phyloP scores from a whole-genome alignment of 2,113 vertebrate species.

The Neopipo cinnamomea region DNA sequence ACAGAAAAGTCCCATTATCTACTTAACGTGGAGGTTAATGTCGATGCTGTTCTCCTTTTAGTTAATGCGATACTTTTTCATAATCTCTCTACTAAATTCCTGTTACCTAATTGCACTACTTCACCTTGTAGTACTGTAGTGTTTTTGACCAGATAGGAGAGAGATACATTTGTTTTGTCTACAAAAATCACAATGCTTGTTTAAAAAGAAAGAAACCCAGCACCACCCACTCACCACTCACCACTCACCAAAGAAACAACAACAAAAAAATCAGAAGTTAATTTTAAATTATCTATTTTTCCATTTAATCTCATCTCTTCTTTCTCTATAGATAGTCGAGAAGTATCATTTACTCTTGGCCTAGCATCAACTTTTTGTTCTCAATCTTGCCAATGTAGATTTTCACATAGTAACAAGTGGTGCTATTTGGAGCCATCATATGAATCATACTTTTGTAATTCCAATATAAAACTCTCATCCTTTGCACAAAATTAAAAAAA shows the following conservation, averaged over 20 bases:
- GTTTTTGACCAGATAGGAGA: neutral
- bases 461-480: neutral
- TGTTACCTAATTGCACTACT: neutral
- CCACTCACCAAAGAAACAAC: neutral
- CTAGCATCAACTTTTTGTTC: neutral
- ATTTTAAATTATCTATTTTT: neutral
- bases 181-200: neutral
- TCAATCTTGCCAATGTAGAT: neutral
- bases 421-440: neutral
- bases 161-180: neutral
- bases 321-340: neutral
- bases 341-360: neutral
- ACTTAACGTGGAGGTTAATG: neutral
- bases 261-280: neutral
- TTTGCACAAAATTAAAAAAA: neutral
- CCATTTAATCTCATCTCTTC: neutral
- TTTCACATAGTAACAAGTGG: slow-evolving; percentile 7
- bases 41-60: neutral
- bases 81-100: neutral
- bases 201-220: neutral
- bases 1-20: neutral
- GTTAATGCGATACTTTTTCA: neutral
- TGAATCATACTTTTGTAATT: neutral
- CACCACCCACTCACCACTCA: neutral
- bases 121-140: neutral